Evolutionary conservation across 2,888 invertebrate species (phyloP).

Genomic region (Chalcis sispes): DNA sequence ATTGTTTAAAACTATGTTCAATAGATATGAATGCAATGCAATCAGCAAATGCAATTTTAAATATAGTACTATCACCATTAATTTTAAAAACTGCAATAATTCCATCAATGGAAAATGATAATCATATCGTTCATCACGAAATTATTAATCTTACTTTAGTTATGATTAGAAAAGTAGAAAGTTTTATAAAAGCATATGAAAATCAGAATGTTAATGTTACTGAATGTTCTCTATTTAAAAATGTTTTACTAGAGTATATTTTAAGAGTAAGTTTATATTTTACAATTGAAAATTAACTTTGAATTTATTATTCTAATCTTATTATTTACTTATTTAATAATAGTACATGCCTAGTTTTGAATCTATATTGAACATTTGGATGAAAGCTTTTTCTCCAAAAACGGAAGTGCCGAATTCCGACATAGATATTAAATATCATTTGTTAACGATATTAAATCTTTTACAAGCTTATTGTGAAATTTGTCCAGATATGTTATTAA

Average conservation of each 20-base stretch:
- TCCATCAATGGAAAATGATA: slow-evolving; percentile 64
- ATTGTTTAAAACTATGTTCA: slow-evolving; percentile 77
- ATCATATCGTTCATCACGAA: slow-evolving; percentile 70
- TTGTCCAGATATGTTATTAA: slow-evolving; percentile 74
- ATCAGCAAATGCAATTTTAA: slow-evolving; percentile 78
- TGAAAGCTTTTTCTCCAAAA: slow-evolving; percentile 59
- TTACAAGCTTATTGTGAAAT: slow-evolving; percentile 78
- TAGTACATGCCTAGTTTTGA: slow-evolving; percentile 73
- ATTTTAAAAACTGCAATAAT: slow-evolving; percentile 75
- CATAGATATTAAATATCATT: slow-evolving; percentile 62
- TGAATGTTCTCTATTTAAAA: slow-evolving; percentile 59
- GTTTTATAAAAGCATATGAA: slow-evolving; percentile 65
- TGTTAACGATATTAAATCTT: slow-evolving; percentile 77
- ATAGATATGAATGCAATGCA: slow-evolving; percentile 77
- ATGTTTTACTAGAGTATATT: slow-evolving; percentile 63
- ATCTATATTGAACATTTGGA: slow-evolving; percentile 72
- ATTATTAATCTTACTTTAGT: slow-evolving; percentile 71
- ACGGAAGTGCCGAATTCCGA: slow-evolving; percentile 50
- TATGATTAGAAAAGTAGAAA: slow-evolving; percentile 76
- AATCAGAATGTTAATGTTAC: slow-evolving; percentile 47
- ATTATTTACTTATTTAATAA: slow-evolving; percentile 30
- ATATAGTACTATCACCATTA: slow-evolving; percentile 77
- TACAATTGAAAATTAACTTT: neutral
- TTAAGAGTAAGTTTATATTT: slow-evolving; percentile 62
- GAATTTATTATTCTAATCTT: neutral